Evolutionary conservation across 1,140 invertebrate genomes (phyloP), one percentile per base, ranked within the genome.

Genomic region (Aphis craccivora): DNA sequence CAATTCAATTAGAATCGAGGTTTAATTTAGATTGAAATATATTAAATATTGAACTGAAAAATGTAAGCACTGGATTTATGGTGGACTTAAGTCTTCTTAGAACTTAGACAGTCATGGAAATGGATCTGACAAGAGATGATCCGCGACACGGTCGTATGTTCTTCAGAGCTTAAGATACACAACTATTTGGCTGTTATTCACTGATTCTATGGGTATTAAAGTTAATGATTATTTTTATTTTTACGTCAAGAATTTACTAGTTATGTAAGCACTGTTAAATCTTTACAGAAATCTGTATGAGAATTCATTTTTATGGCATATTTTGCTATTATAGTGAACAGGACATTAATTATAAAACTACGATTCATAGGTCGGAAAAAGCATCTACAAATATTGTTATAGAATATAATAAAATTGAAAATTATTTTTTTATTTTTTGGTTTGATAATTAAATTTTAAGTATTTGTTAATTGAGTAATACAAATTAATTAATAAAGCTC

Each of bases 51-150:
- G 4, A 76, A n/a, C 14, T n/a, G n/a, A 76, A 76, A n/a, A 76
- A 14, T 76, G 3, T 35, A 67, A 76, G n/a, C 60, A 6, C 3
- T 4, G 14, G 60, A 76, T n/a, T n/a, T n/a, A n/a, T 76, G n/a
- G 14, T n/a, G 60, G 60, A n/a, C 60, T 76, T 76, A 76, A 76
- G 60, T 76, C 30, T 35, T 76, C 60, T 76, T n/a, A 76, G 30
- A n/a, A n/a, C 30, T 76, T n/a, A 76, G n/a, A 76, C 30, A n/a
- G 30, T 35, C 30, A 76, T 2, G 60, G 60, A 76, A 76, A 76
- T 76, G 60, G 30, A 76, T 76, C 60, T 76, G 60, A 76, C 60
- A 76, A n/a, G 30, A 76, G 60, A 76, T 76, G 60, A 76, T 76
- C 60, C n/a, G 30, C n/a, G 14, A n/a, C 4, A 76, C 30, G n/a